Base-by-base conservation (phyloP, 2,797 vertebrate genomes). In the Neomorphus geoffroyi region DNA sequence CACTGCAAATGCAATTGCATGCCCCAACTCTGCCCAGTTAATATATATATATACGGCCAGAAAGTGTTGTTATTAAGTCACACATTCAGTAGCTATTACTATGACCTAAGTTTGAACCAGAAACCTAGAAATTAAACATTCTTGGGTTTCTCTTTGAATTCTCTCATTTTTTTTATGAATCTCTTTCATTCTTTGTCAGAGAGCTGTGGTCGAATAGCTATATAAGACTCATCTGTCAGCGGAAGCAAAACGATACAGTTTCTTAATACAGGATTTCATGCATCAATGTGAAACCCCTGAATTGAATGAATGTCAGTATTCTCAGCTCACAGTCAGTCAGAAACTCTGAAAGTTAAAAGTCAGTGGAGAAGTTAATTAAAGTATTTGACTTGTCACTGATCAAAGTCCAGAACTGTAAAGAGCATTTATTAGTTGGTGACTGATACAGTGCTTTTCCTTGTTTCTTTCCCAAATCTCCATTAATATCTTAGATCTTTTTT, bases 41-140 rank as follows among this genome's bases (percentile, higher is more conserved):
- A 73, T 48, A 50, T 46, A 28, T 50, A 35, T 72, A 45, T 75
- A 41, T 71, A n/a, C n/a, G 48, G 87, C 81, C 72, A 94, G 65
- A 91, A 89, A 73, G 67, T 82, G 84, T 48, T 77, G 62, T 92
- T 94, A 74, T 53, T 90, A 95, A 95, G 77, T 88, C 91, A 73
- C 75, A 82, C 7, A 11, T 91, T 83, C 75, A 54, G 82, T 86
- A 95, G 91, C 85, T 91, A 50, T 81, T 86, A 10, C 67, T 54
- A 6, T 95, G 91, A 96, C 90, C 94, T 61, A 13, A 35, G 64
- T 90, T 96, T 93, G 95, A 97, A 97, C 96, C 94, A 94, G 91
- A 96, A 96, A 86, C 91, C 85, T 91, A 94, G 73, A 96, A 94
- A 96, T 91, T 90, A 96, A 96, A 87, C 91, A 70, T 91, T 96